phyloP scores from a whole-genome alignment of 2,113 vertebrate species.

The Clinocottus analis region DNA sequence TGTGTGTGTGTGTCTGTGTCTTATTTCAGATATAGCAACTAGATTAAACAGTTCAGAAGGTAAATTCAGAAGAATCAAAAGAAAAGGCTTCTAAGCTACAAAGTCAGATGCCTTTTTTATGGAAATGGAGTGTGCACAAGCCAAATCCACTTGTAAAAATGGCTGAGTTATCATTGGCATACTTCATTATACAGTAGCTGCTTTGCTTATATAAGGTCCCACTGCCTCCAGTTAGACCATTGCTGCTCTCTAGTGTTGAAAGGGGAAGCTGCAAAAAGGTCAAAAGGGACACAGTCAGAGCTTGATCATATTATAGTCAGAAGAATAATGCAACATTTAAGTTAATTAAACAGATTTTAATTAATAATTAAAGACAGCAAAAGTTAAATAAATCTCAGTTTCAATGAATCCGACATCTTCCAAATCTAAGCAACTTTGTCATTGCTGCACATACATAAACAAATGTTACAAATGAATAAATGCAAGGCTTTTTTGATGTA shows the following conservation, averaged over 20 bases:
- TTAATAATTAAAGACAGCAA: constrained; percentile 15
- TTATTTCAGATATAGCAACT: constrained; percentile 9
- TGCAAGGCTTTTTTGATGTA: background rate
- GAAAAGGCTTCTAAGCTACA: constrained; percentile 38
- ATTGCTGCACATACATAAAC: background rate
- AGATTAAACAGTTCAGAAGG: constrained; percentile 27
- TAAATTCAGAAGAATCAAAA: constrained; percentile 40
- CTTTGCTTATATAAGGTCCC: constrained; percentile 73
- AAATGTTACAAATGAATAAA: constrained; percentile 20
- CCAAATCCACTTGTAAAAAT: constrained; percentile 65
- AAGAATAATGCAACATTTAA: background rate
- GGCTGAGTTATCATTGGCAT: constrained; percentile 70
- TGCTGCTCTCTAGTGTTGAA: constrained; percentile 77
- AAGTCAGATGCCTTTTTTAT: constrained; percentile 39
- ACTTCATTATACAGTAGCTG: constrained; percentile 69
- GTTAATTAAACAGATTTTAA: constrained; percentile 4
- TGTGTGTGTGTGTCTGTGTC: background rate
- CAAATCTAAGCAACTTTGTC: background rate
- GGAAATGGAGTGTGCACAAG: constrained; percentile 62
- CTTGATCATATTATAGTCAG: background rate
- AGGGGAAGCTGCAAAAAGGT: constrained; percentile 63
- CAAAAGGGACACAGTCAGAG: constrained; percentile 72
- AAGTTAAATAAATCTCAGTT: constrained; percentile 5
- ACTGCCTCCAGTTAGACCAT: constrained; percentile 27
- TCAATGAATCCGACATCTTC: background rate